Base-by-base conservation (phyloP, 2,888 invertebrate species). In the Ecliptopera silaceata region DNA sequence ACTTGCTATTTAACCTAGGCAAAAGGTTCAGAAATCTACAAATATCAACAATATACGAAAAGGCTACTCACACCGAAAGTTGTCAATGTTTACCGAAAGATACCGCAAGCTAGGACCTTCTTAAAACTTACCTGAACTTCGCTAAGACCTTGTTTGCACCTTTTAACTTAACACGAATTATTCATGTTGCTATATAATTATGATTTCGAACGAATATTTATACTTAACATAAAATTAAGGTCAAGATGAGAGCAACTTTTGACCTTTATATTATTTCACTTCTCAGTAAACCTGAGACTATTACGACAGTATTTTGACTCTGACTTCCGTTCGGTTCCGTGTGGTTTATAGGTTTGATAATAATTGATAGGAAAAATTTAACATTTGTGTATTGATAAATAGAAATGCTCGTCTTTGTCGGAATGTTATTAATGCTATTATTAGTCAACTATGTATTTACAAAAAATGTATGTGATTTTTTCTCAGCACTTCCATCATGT, bases 51-150 rank as follows among this genome's bases (percentile, higher is more conserved):
- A 34, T 44, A 39, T 51, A 20, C 54, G 39, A 29, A 41, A 56
- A 55, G 61, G 44, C 56, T 59, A 61, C 52, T 58, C 55, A 53
- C 58, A 53, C 38, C 36, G 44, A 36, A 66, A 66, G 63, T 64
- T 53, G 60, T 59, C 61, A 57, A 64, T 62, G 59, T 64, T 67
- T 67, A 58, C 48, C 18, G 45, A 56, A 59, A 63, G 61, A 64
- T 60, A 32, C 52, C n/a, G 5, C 52, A 59, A 54, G 60, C 63
- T 59, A 63, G 48, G 57, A 53, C 32, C 41, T 61, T 62, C 53
- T 63, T 59, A 60, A 53, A 61, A 60, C 61, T 70, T 65, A 62
- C 61, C 58, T 60, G 20, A 59, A 61, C 54, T 56, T 44, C 10
- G 43, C 53, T 38, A 51, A 39, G 48, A 43, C 51, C 55, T 54